Evolutionary conservation across 2,888 invertebrate genomes (phyloP).

Genomic region (Hanleya hanleyi): DNA sequence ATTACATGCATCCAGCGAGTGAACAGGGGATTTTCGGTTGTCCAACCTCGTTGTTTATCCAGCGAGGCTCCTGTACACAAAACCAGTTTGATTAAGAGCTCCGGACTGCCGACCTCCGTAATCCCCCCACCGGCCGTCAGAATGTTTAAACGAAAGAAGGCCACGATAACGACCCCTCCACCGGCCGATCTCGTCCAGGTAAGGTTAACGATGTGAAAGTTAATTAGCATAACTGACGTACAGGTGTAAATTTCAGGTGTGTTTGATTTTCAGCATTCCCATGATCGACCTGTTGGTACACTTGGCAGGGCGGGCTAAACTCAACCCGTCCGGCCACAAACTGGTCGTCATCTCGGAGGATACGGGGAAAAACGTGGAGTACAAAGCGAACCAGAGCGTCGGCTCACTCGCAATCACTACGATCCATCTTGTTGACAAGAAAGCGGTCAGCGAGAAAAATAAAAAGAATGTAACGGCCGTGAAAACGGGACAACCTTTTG

Average conservation of each 20-base stretch:
- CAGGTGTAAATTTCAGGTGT: not conserved
- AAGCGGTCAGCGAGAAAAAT: conserved; percentile 53
- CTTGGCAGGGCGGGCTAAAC: conserved; percentile 80
- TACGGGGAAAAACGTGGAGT: conserved; percentile 77
- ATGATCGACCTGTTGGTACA: conserved; percentile 86
- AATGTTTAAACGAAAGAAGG: conserved; percentile 13
- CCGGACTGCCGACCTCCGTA: no score
- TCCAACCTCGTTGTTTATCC: no score
- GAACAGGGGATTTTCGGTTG: no score
- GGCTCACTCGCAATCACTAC: conserved; percentile 77
- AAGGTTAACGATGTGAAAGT: no score
- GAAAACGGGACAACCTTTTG: conserved; percentile 77
- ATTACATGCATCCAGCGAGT: no score
- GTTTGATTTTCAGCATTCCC: conserved; percentile 78
- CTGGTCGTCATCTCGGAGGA: conserved; percentile 79
- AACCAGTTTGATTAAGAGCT: not conserved
- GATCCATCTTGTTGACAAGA: conserved; percentile 76
- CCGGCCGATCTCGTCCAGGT: not conserved
- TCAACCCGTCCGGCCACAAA: conserved; percentile 81
- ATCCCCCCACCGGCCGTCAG: not conserved
- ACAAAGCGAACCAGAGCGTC: conserved; percentile 84
- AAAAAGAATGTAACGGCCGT: conserved; percentile 41
- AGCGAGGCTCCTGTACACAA: no score
- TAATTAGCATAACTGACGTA: no score
- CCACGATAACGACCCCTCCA: not conserved